These are phyloP conservation scores for Bactericera cockerelli DNA, from an alignment of 1,140 invertebrate species.

Conservation along the genomic window DNA sequence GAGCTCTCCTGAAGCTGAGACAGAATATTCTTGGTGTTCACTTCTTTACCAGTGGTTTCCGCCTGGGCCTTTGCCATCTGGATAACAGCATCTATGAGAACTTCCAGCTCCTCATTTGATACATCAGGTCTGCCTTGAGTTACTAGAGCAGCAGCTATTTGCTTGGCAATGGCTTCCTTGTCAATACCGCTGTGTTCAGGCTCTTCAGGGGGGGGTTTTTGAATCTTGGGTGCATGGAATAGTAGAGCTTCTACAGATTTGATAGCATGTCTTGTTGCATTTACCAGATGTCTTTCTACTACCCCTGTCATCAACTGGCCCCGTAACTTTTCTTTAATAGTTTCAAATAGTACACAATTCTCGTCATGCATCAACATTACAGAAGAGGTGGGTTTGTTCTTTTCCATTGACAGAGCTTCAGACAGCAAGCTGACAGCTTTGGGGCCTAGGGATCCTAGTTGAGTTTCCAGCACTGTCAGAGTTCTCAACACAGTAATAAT, in stretches of 20 bases:
- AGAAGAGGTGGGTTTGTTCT: constrained; percentile 49
- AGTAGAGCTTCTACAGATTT: constrained; percentile 23
- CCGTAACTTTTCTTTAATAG: constrained; percentile 67
- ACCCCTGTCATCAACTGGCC: constrained; percentile 61
- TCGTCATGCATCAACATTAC: constrained; percentile 49
- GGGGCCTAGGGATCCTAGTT: constrained; percentile 61
- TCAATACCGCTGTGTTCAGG: constrained; percentile 49
- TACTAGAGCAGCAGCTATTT: constrained; percentile 56
- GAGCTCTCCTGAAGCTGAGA: constrained; percentile 9
- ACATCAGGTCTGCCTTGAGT: constrained; percentile 62
- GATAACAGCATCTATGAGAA: constrained; percentile 56
- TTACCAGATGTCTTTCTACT: constrained; percentile 43
- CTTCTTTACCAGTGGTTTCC: constrained; percentile 24
- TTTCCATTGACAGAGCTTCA: constrained; percentile 58
- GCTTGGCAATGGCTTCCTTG: constrained; percentile 53
- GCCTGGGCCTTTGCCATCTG: constrained; percentile 41
- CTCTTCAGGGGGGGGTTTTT: constrained; percentile 29
- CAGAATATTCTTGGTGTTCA: constrained; percentile 8
- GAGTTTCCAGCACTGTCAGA: constrained; percentile 59
- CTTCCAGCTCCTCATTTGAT: constrained; percentile 53
- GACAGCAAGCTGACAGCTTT: constrained; percentile 55
- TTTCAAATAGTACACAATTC: constrained; percentile 58
- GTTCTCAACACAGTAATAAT: constrained; percentile 52
- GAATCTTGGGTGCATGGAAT: constrained; percentile 18
- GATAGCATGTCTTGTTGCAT: constrained; percentile 40